phyloP scores from a whole-genome alignment of 2,888 invertebrate species.

The Coleophora flavipennella region DNA sequence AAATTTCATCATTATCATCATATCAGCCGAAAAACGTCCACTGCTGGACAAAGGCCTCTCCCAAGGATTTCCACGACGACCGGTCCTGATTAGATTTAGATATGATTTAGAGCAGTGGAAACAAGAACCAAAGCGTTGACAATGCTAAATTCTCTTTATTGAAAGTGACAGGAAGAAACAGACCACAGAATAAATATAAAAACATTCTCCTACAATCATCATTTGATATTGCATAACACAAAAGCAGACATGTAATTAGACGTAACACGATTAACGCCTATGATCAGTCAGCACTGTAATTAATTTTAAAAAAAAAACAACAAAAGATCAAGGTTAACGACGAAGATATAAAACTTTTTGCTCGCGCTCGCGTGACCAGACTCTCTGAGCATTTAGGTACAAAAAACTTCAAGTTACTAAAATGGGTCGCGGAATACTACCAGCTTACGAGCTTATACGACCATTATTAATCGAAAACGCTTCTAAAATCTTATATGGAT shows the following conservation, averaged over 20 bases:
- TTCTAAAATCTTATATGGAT: no score
- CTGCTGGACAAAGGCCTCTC: no score
- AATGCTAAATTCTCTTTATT: no score
- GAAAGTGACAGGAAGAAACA: no score
- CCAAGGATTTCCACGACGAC: no score
- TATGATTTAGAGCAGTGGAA: no score
- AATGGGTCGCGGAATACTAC: slow-evolving; percentile 49
- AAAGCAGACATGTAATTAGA: not conserved
- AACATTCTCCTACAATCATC: not conserved
- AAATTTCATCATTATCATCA: no score
- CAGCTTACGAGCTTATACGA: slow-evolving; percentile 4
- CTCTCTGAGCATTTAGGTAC: slow-evolving; percentile 37
- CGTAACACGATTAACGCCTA: slow-evolving; percentile 17
- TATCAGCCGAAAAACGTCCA: no score
- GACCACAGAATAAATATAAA: no score
- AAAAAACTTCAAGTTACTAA: slow-evolving; percentile 62
- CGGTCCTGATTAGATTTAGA: no score
- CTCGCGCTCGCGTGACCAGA: slow-evolving; percentile 59
- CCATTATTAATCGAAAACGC: no score
- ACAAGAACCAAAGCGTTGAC: no score
- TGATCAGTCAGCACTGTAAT: not conserved
- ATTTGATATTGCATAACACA: not conserved
- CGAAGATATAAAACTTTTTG: slow-evolving; percentile 57
- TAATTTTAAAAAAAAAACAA: slow-evolving; percentile 52
- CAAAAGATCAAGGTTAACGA: slow-evolving; percentile 62